Conservation (phyloP, 2,113 vertebrate species). For the Asarcornis scutulata region DNA sequence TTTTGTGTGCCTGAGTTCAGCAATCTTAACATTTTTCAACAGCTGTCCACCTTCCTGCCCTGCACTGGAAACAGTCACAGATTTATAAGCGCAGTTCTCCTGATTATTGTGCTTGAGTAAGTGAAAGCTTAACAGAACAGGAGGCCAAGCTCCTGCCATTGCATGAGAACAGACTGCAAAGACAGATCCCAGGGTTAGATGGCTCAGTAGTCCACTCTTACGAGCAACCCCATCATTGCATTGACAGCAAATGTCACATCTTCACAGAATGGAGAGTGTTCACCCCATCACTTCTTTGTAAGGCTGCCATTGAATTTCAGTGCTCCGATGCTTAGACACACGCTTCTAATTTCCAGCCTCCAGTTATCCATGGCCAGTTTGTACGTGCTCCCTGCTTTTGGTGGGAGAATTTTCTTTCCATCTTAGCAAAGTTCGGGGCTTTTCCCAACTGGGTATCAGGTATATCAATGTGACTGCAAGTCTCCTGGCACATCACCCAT, state of each 20-base stretch:
- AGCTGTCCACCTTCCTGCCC: background rate
- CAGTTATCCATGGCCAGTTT: background rate
- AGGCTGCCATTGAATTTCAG: background rate
- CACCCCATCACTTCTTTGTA: background rate
- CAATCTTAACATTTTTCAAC: background rate
- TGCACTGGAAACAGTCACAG: background rate
- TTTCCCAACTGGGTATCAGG: background rate
- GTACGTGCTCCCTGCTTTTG: fast-evolving
- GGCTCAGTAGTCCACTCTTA: background rate
- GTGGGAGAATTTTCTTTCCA: background rate
- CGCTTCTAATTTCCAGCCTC: background rate
- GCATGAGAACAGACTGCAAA: background rate
- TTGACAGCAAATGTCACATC: no score
- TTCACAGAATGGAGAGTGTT: background rate
- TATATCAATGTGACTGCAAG: background rate
- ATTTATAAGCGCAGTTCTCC: background rate
- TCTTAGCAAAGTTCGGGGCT: background rate
- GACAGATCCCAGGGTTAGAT: background rate
- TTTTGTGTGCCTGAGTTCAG: background rate
- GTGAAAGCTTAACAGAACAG: background rate
- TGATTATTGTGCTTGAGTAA: background rate
- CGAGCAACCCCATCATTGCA: background rate
- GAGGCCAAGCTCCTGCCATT: background rate
- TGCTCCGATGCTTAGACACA: background rate
- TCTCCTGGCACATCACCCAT: background rate